Evolutionary conservation across 2,113 vertebrate genomes (phyloP).

Genomic region (Syngnathus scovelli): DNA sequence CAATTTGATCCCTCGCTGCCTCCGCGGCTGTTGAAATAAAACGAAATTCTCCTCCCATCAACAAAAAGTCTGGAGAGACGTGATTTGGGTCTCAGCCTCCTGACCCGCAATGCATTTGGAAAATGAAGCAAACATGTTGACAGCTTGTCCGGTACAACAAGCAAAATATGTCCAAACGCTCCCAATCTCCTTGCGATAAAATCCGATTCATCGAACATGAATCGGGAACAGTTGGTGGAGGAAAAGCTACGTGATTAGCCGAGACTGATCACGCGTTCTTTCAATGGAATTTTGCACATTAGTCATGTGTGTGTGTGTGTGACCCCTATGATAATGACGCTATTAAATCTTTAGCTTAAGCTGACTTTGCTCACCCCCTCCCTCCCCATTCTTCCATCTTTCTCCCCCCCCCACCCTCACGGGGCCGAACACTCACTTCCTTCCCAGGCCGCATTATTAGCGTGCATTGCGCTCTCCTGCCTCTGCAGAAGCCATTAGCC

Average conservation of each 20-base stretch:
- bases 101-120: constrained; percentile 41
- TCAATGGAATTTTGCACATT: constrained; percentile 29
- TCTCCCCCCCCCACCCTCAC: background rate
- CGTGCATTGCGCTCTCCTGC: constrained; percentile 56
- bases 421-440: constrained; percentile 28
- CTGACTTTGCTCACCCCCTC: constrained; percentile 42
- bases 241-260: background rate
- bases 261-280: constrained; percentile 17
- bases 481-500: constrained; percentile 80
- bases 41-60: constrained; percentile 55
- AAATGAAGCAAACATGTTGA: constrained; percentile 53
- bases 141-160: background rate
- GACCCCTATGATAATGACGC: constrained; percentile 59
- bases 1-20: constrained; percentile 60
- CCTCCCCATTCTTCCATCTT: constrained; percentile 4
- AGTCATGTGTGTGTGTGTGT: constrained; percentile 33
- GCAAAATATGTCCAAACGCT: background rate
- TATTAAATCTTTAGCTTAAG: constrained; percentile 61
- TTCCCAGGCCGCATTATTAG: constrained; percentile 57
- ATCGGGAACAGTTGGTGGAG: background rate
- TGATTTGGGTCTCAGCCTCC: constrained; percentile 45
- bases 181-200: background rate
- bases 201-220: background rate
- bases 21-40: constrained; percentile 57
- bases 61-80: constrained; percentile 28